These are phyloP conservation scores for Clistopyga incitator DNA, from an alignment of 2,888 invertebrate species.

Conservation along the genomic window DNA sequence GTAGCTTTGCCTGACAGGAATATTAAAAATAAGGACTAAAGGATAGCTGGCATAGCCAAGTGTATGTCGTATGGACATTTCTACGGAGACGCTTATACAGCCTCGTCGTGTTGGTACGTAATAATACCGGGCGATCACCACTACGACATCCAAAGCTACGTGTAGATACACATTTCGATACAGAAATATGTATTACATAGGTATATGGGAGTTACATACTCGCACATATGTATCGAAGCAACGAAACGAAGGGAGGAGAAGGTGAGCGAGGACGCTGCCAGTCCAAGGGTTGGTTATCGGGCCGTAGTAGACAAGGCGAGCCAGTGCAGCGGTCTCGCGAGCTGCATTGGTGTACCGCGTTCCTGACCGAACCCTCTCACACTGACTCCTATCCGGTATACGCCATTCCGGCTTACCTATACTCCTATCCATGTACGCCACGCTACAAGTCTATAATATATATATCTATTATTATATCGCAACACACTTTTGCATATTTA, in stretches of 20 bases:
- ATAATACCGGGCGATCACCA: conserved; percentile 37
- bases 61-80: neutral
- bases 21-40: conserved; percentile 63
- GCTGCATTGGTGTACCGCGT: conserved; percentile 70
- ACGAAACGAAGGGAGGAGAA: conserved; percentile 26
- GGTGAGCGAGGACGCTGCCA: conserved; percentile 42
- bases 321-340: conserved; percentile 62
- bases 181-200: conserved; percentile 13
- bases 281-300: conserved; percentile 61
- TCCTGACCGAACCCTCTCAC: conserved; percentile 68
- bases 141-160: conserved; percentile 16
- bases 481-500: too few species aligned
- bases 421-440: conserved; percentile 24
- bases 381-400: conserved; percentile 21
- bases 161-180: conserved; percentile 4
- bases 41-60: neutral
- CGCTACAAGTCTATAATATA: too few species aligned
- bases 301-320: conserved; percentile 56
- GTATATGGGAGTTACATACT: conserved; percentile 15
- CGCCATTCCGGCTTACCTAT: conserved; percentile 36
- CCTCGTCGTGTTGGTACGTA: conserved; percentile 23
- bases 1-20: conserved; percentile 14
- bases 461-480: too few species aligned
- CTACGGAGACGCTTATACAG: conserved; percentile 21
- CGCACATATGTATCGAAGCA: conserved; percentile 43